Evolutionary conservation across 1,140 invertebrate genomes (phyloP).

Genomic region (Tenebrio molitor): DNA sequence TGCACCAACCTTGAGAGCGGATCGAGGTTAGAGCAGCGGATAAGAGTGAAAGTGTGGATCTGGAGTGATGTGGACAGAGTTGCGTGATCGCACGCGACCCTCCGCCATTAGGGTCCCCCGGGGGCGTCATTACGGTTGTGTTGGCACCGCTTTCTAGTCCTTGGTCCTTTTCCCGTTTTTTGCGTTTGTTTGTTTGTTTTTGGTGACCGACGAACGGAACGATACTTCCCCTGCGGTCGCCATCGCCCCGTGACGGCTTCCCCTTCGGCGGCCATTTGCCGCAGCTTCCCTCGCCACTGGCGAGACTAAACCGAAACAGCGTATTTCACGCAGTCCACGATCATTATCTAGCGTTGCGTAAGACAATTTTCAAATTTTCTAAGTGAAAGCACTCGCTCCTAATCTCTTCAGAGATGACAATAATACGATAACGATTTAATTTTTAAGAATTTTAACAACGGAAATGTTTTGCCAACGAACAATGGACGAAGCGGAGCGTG

Average conservation of each 20-base stretch:
- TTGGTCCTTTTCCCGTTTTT: no score
- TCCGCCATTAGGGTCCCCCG: no score
- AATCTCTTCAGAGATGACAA: no score
- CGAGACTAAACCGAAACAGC: background rate
- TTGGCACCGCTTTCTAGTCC: no score
- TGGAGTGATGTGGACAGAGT: conserved; percentile 18
- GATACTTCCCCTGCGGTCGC: background rate
- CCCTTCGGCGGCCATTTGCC: background rate
- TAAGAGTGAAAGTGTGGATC: conserved; percentile 19
- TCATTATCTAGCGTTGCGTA: background rate
- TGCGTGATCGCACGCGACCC: conserved; percentile 28
- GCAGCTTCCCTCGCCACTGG: background rate
- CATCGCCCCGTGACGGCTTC: background rate
- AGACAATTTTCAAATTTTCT: conserved; percentile 3
- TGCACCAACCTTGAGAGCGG: conserved; percentile 12
- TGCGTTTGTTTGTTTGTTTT: background rate
- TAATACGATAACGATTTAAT: conserved; percentile 15
- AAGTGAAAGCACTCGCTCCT: conserved; percentile 25
- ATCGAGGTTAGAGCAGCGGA: conserved; percentile 5
- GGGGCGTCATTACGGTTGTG: no score
- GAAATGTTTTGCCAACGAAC: background rate
- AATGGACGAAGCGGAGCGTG: conserved; percentile 3
- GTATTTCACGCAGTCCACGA: background rate
- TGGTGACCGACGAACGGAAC: background rate
- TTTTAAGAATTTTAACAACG: conserved; percentile 21